Evolutionary conservation across 2,888 invertebrate species (phyloP), one percentile per base, ranked within the genome.

Genomic region (Quadriops clusia): DNA sequence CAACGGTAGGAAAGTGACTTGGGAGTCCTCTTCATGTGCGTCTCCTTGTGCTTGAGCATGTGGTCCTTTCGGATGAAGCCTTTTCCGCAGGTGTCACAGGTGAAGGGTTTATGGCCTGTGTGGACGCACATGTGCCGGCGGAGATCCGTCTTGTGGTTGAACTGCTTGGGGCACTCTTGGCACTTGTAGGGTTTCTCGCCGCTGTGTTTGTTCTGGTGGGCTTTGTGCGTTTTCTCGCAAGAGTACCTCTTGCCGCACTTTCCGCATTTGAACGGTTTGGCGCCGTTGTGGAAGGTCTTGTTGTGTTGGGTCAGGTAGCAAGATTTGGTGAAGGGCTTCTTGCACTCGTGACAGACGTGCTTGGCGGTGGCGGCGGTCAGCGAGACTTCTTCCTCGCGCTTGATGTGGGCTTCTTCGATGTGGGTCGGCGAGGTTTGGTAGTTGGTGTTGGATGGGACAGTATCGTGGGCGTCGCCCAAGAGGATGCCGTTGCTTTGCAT

Each of bases 271-370:
- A 72, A 87, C 9, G 85, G 86, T 55, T 83, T 84, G 50, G 80
- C 83, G 38, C 86, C 87, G 40, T 77, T 75, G 59, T 90, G 89
- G 61, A 85, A 85, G 43, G 82, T 82, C 58, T 86, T 87, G 61
- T 85, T 85, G 61, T 90, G 89, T 57, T 89, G 89, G 29, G 87
- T 89, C 33, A 89, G 65, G 56, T 89, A 89, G 58, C 89, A 89
- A 28, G 80, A 77, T 50, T 81, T 83, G 57, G 82, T 82, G 63
- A 89, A 89, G 22, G 75, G 63, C 59, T 87, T 87, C 56, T 81
- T 75, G 61, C 89, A 90, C 51, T 80, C 77, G 50, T 74, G 69
- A 60, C 87, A 89, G 60, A 78, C 80, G 56, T 75, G 73, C 28
- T 44, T 45, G 12, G 35, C 34, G 26, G 23, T 34, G 22, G 38